Evolutionary conservation across 2,888 invertebrate species (phyloP).

Genomic region (Alcis repandata): DNA sequence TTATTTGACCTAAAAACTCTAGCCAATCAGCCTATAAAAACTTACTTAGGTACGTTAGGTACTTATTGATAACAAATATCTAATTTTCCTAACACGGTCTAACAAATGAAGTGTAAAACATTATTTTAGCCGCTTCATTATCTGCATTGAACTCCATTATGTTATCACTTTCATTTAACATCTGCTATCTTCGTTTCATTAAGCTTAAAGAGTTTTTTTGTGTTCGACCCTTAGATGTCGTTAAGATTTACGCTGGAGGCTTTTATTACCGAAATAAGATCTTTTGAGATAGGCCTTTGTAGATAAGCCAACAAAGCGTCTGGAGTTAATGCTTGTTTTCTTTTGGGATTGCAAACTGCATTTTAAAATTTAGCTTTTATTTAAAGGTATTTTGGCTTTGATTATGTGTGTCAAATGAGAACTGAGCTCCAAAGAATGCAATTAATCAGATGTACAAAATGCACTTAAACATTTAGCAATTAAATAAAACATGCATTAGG

Average conservation of each 20-base stretch:
- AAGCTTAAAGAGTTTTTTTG: constrained; percentile 60
- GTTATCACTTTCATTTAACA: constrained; percentile 47
- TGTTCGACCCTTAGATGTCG: constrained; percentile 65
- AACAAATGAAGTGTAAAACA: constrained; percentile 15
- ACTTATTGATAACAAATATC: background rate
- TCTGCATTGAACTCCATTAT: constrained; percentile 40
- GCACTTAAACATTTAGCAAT: too few relatives aligned
- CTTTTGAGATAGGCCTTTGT: constrained; percentile 22
- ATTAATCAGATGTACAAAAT: too few relatives aligned
- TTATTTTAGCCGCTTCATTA: constrained; percentile 26
- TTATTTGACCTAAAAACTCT: background rate
- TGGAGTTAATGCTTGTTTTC: constrained; percentile 11
- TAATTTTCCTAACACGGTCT: background rate
- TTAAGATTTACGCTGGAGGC: constrained; percentile 62
- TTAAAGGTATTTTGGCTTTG: background rate
- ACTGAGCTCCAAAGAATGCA: too few relatives aligned
- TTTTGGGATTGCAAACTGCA: constrained; percentile 1
- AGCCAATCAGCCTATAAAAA: background rate
- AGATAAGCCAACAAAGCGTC: constrained; percentile 23
- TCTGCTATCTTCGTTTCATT: constrained; percentile 63
- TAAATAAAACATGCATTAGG: too few relatives aligned
- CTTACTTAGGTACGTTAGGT: background rate
- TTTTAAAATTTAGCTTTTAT: constrained; percentile 1
- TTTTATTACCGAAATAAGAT: constrained; percentile 34
- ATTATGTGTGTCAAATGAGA: too few relatives aligned